phyloP scores from a whole-genome alignment of 2,888 invertebrate species.

The Aphelenchoides bicaudatus region DNA sequence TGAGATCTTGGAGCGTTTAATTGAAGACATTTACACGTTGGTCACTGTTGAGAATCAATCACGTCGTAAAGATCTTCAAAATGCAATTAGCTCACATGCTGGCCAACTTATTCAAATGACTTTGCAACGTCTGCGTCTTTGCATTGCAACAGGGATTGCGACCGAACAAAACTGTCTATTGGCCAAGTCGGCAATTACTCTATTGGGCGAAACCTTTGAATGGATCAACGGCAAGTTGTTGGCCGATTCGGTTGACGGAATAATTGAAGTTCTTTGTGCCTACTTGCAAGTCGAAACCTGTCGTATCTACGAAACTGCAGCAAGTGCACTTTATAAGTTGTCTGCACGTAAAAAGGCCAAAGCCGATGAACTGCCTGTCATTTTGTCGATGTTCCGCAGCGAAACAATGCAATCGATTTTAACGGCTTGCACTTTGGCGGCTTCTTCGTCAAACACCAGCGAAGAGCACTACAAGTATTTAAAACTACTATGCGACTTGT shows the following conservation, averaged over 20 bases:
- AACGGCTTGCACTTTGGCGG: slow-evolving; percentile 41
- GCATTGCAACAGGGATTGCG: slow-evolving; percentile 18
- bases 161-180: slow-evolving; percentile 31
- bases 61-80: slow-evolving; percentile 32
- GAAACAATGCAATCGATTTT: slow-evolving; percentile 41
- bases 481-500: slow-evolving; percentile 47
- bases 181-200: slow-evolving; percentile 36
- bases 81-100: slow-evolving; percentile 26
- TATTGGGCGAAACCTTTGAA: slow-evolving; percentile 39
- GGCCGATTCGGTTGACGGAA: slow-evolving; percentile 35
- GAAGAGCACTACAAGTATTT: slow-evolving; percentile 42
- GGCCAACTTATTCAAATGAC: slow-evolving; percentile 33
- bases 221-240: slow-evolving; percentile 36
- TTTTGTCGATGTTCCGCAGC: slow-evolving; percentile 41
- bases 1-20: slow-evolving; percentile 30
- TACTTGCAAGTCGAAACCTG: slow-evolving; percentile 28
- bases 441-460: slow-evolving; percentile 34
- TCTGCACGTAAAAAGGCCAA: slow-evolving; percentile 42
- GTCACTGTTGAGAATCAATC: slow-evolving; percentile 26
- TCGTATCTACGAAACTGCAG: slow-evolving; percentile 45
- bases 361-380: slow-evolving; percentile 37
- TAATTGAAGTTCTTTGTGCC: slow-evolving; percentile 38
- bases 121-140: slow-evolving; percentile 30
- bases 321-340: slow-evolving; percentile 38
- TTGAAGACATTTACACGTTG: slow-evolving; percentile 39